phyloP scores from a whole-genome alignment of 2,888 invertebrate species.

The Unio pictorum region DNA sequence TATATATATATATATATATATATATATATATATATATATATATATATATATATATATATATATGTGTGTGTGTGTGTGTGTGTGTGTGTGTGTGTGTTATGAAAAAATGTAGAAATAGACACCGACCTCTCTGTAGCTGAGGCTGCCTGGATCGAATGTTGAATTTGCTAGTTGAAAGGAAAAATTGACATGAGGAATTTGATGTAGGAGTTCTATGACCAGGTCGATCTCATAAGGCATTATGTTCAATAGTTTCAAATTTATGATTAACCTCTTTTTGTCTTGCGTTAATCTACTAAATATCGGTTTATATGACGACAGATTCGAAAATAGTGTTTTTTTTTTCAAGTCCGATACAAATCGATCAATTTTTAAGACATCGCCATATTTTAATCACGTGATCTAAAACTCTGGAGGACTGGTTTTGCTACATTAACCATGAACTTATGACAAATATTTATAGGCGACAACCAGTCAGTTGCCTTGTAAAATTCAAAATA shows the following conservation, averaged over 20 bases:
- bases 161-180: slow-evolving; percentile 91
- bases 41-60: slow-evolving; percentile 6
- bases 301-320: too few species aligned
- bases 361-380: slow-evolving; percentile 6
- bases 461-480: slow-evolving; percentile 25
- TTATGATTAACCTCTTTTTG: not conserved
- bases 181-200: slow-evolving; percentile 92
- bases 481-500: slow-evolving; percentile 36
- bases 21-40: slow-evolving; percentile 1
- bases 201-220: slow-evolving; percentile 88
- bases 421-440: not conserved
- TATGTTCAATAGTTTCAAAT: slow-evolving; percentile 13
- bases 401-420: slow-evolving; percentile 5
- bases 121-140: slow-evolving; percentile 90
- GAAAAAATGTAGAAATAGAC: too few species aligned
- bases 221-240: slow-evolving; percentile 30
- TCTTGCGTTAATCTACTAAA: too few species aligned
- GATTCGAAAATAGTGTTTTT: not conserved
- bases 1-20: too few species aligned
- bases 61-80: not conserved
- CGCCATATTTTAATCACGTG: slow-evolving; percentile 45
- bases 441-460: not conserved
- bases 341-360: too few species aligned
- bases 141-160: slow-evolving; percentile 91
- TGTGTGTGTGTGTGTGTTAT: too few species aligned